These are phyloP conservation scores for Bombyx mori DNA, from an alignment of 1,140 invertebrate genomes.

Conservation along the genomic window DNA sequence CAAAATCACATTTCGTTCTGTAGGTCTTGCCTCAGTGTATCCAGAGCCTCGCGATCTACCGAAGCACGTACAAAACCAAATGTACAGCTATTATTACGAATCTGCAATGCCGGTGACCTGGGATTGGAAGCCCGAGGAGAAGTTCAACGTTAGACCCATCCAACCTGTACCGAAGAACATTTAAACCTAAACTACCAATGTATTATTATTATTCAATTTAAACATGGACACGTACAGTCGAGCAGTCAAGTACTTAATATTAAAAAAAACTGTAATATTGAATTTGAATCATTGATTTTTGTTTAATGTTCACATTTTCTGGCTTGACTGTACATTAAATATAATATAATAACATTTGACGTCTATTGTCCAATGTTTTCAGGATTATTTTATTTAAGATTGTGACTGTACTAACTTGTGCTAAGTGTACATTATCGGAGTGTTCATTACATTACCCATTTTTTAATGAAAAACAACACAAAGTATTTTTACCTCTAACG, in stretches of 20 bases:
- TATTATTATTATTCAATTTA: too few species aligned
- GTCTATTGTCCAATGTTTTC: too few species aligned
- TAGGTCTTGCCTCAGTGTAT: conserved; percentile 87
- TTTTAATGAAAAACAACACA: conserved; percentile 11
- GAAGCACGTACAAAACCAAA: conserved; percentile 79
- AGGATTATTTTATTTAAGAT: too few species aligned
- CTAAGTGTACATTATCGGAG: conserved; percentile 9
- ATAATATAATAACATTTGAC: too few species aligned
- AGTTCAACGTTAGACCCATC: conserved; percentile 70
- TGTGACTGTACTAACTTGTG: neutral
- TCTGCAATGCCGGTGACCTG: conserved; percentile 82
- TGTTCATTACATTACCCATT: conserved; percentile 14
- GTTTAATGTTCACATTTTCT: too few species aligned
- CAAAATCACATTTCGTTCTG: conserved; percentile 11
- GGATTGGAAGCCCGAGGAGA: conserved; percentile 76
- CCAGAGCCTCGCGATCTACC: conserved; percentile 85
- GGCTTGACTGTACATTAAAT: too few species aligned
- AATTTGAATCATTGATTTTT: too few species aligned
- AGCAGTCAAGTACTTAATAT: too few species aligned
- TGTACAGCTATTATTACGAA: conserved; percentile 87
- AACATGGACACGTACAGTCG: too few species aligned
- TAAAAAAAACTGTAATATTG: too few species aligned
- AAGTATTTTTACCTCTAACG: conserved; percentile 13
- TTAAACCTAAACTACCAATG: conserved; percentile 24
- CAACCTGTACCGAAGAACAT: conserved; percentile 67